phyloP scores from a whole-genome alignment of 2,888 invertebrate genomes.

The Tethea ocularis region DNA sequence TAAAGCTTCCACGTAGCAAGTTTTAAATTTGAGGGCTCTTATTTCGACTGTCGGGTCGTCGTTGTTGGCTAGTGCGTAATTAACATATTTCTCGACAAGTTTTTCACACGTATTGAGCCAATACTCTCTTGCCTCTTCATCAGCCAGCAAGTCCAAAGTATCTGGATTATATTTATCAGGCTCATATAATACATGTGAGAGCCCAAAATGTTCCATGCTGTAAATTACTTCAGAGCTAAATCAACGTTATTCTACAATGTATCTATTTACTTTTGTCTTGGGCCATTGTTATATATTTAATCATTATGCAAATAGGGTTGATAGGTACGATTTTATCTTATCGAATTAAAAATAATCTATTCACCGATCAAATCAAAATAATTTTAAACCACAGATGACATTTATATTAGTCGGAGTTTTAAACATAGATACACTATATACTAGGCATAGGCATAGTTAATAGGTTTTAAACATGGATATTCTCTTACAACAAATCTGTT shows the following conservation, averaged over 20 bases:
- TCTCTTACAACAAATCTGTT: too few relatives aligned
- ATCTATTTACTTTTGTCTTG: constrained; percentile 53
- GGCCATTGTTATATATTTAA: constrained; percentile 66
- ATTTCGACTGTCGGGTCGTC: constrained; percentile 89
- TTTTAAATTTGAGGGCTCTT: constrained; percentile 91
- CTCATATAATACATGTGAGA: constrained; percentile 87
- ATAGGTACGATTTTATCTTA: constrained; percentile 58
- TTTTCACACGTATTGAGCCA: constrained; percentile 97
- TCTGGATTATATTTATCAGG: constrained; percentile 94
- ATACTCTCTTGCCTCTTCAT: constrained; percentile 93
- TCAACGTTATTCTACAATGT: constrained; percentile 30
- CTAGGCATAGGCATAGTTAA: too few relatives aligned
- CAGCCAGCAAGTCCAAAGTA: constrained; percentile 93
- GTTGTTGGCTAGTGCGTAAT: constrained; percentile 91
- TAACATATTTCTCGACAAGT: constrained; percentile 92
- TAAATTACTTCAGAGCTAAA: constrained; percentile 32
- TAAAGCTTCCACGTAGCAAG: constrained; percentile 91
- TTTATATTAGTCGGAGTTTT: too few relatives aligned
- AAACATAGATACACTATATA: too few relatives aligned
- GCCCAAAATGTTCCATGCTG: constrained; percentile 76
- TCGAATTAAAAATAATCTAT: constrained; percentile 38
- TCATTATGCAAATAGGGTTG: constrained; percentile 57
- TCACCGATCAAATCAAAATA: constrained; percentile 27
- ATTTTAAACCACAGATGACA: constrained; percentile 1
- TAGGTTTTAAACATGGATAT: too few relatives aligned